Percentiles rank a stretch among this genome's conserved stretches.
These are phyloP conservation scores for Oplegnathus fasciatus DNA, from an alignment of 2,113 vertebrate genomes.

Conservation along the genomic window DNA sequence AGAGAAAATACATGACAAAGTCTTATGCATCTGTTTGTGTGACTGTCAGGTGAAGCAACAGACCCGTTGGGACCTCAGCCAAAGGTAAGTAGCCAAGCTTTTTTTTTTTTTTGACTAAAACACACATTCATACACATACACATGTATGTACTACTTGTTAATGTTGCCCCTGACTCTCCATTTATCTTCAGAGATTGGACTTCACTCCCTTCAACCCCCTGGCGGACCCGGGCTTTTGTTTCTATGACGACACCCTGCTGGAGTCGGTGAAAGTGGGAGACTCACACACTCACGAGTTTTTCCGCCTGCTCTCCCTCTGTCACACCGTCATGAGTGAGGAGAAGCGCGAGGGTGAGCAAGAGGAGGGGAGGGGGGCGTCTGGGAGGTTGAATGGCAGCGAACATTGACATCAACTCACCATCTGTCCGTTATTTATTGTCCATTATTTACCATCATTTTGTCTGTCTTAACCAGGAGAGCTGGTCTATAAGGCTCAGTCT, in stretches of 20 bases:
- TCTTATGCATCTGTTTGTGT: constrained; percentile 15
- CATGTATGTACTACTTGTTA: background rate
- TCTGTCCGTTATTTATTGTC: background rate
- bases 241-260: constrained; percentile 90
- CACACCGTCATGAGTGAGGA: constrained; percentile 97
- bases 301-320: constrained; percentile 93
- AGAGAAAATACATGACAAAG: background rate
- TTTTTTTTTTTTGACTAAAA: background rate
- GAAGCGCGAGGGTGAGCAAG: constrained; percentile 87
- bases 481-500: constrained; percentile 95
- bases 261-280: constrained; percentile 90
- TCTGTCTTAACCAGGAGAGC: constrained; percentile 82
- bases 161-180: background rate
- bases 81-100: constrained; percentile 80
- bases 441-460: background rate
- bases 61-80: constrained; percentile 85
- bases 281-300: constrained; percentile 89
- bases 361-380: constrained; percentile 51
- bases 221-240: constrained; percentile 89
- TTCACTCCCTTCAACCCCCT: constrained; percentile 91
- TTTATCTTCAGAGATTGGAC: constrained; percentile 84
- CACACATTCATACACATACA: background rate
- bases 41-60: constrained; percentile 86
- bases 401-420: background rate
- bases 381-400: background rate